Evolutionary conservation across 2,888 invertebrate species (phyloP).

Genomic region (Cylloceria caligata): DNA sequence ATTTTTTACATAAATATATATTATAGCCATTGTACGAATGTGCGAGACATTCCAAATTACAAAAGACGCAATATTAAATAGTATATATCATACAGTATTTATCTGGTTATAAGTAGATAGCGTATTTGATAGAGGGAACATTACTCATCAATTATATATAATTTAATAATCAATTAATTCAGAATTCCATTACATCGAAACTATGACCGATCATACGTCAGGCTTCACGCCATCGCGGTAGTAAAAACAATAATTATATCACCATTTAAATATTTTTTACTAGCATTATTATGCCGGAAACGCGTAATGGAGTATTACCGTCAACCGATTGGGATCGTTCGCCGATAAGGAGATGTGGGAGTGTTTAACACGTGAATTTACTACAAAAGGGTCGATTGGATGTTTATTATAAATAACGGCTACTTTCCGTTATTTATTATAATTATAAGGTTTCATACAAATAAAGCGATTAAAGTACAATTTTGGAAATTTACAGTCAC

Average conservation of each 20-base stretch:
- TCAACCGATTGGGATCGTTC: too few species aligned
- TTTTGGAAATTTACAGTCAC: too few species aligned
- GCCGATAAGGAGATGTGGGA: too few species aligned
- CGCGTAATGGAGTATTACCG: too few species aligned
- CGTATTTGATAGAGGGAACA: conserved; percentile 29
- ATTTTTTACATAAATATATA: conserved; percentile 64
- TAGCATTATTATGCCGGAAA: too few species aligned
- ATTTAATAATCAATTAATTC: conserved; percentile 36
- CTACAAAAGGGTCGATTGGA: too few species aligned
- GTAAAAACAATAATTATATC: conserved; percentile 64
- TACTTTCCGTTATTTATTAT: too few species aligned
- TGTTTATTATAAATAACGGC: too few species aligned
- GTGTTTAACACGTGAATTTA: too few species aligned
- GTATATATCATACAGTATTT: conserved; percentile 43
- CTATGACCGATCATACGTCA: conserved; percentile 1
- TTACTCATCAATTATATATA: conserved; percentile 55
- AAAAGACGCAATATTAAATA: conserved; percentile 50
- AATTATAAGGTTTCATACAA: too few species aligned
- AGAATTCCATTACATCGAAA: conserved; percentile 29
- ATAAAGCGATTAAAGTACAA: too few species aligned
- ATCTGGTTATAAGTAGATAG: conserved; percentile 16
- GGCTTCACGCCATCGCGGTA: conserved; percentile 12
- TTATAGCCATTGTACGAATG: conserved; percentile 50
- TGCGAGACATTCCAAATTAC: conserved; percentile 55
- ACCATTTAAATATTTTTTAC: conserved; percentile 15